Evolutionary conservation across 1,140 invertebrate species (phyloP), one percentile per base, ranked within the genome.

Genomic region (Brachystomella parvula): DNA sequence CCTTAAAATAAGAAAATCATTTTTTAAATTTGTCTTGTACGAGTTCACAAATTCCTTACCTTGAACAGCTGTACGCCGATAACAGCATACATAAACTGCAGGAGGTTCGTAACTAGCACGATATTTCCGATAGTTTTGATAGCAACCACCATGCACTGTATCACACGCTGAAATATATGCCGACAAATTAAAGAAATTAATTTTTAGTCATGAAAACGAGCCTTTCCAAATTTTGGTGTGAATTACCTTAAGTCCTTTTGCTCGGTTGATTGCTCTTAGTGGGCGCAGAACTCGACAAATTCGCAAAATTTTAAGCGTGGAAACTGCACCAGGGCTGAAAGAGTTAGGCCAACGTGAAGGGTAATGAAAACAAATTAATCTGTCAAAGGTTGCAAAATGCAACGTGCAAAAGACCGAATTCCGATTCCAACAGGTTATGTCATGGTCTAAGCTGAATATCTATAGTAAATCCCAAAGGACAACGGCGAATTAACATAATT

Each of bases 11-110:
- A 6, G n/a, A 1, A 39, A 31, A 29, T 28, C 24, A 15, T 28
- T 24, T 3, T 24, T 56, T 17, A 47, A 64, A 60, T 56, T 19
- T 57, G 19, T 33, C 2, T 28, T 47, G 19, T 12, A 31, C 19
- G 30, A 29, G 53, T 44, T 26, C 21, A 1, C 12, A 63, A 59
- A 29, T 65, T 47, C 24, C 61, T 84, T 90, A 92, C 93, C 91
- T 99, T 98, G 84, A 98, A 99, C 77, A 99, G 89, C 83, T 99
- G 96, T 76, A 99, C 96, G 84, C 96, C 96, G 83, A 99, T 99
- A 77, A 98, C 95, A 77, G 96, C 95, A 83, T 98, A 99, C 94
- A 99, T 98, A 87, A 99, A 99, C 83, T 98, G 91, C 76, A 98
- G 89, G 75, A 98, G 89, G 82, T 92, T 94, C 79, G 94, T 97